Evolutionary conservation across 2,888 invertebrate genomes (phyloP), one percentile per base, ranked within the genome.

Genomic region (Xestoiulus laeticollis): DNA sequence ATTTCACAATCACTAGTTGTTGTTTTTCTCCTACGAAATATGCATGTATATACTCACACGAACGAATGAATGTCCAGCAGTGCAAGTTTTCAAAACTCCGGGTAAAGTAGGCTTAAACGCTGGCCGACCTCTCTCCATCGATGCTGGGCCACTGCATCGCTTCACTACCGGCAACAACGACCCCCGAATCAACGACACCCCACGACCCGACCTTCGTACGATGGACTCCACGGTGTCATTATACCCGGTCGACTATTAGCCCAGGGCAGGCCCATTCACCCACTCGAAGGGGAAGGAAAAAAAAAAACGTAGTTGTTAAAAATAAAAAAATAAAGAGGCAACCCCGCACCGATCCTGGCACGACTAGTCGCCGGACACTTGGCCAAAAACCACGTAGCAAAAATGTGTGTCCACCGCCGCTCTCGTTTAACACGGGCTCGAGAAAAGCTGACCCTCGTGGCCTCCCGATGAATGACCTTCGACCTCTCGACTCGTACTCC

Each of bases 181-280:
- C 48, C 14, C 48, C 48, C 48, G 48, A n/a, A 48, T 48, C 48
- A 48, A 48, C 48, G 48, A 48, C 48, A 48, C 10, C 48, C 48
- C 48, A 48, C 48, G 48, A 48, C 48, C 48, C 48, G 48, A 48
- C 48, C 48, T 48, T 48, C 48, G 48, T 48, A 48, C 48, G 48
- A 48, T 48, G 48, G 48, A 48, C 48, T 48, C 48, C 48, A 48
- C 48, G 48, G 14, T 48, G 48, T 48, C 48, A 48, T 82, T 82
- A 32, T 32, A 82, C 83, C 83, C 30, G 32, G 83, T 30, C 32
- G 83, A 85, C 22, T 22, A 43, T 85, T 85, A 85, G 85, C 86
- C 59, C 53, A 53, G 86, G 53, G 86, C 86, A 86, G 86, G 48
- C 86, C 44, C 86, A 44, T 30, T 44, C 59, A 48, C 16, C 26